Evolutionary conservation across 2,888 invertebrate species (phyloP), one percentile per base, ranked within the genome.

Genomic region (Erebia ligea): DNA sequence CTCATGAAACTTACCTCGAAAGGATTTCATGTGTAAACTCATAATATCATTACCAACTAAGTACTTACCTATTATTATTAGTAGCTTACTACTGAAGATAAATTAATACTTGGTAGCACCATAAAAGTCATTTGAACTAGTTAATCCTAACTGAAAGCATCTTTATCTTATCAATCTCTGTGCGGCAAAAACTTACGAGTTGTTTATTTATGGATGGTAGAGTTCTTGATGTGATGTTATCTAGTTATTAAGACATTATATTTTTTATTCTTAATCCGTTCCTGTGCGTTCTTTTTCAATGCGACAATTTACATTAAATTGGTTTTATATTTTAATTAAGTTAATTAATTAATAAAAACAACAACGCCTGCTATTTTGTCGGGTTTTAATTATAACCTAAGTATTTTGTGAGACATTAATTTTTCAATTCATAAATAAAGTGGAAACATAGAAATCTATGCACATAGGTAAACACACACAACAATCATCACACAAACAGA

Each of bases 71-170:
- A 54, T 19, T 54, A n/a, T n/a, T n/a, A n/a, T n/a, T n/a, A n/a
- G n/a, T n/a, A 54, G 10, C 10, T 54, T 19, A 10, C 10, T 10
- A 17, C 10, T 19, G 10, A 2, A 6, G 15, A 40, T 42, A 56
- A 65, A 54, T n/a, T n/a, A n/a, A 13, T 65, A 45, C 25, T 67
- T n/a, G 17, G 21, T 58, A 58, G 25, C 17, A 48, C 58, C 45
- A 67, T 67, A 57, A 48, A 67, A 57, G 21, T 25, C 58, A 57
- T 58, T 48, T 67, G 58, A 67, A 48, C 67, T 58, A 67, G 67
- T 48, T 67, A 58, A 58, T 58, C 48, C 58, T 67, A 67, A 63
- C 54, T 68, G 62, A 68, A 63, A 68, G 63, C 63, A 56, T 48
- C 58, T 67, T 25, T 63, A 68, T 57, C 68, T 62, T 58, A 6